Conservation (phyloP, 2,113 vertebrate genomes). For the Nestor notabilis region DNA sequence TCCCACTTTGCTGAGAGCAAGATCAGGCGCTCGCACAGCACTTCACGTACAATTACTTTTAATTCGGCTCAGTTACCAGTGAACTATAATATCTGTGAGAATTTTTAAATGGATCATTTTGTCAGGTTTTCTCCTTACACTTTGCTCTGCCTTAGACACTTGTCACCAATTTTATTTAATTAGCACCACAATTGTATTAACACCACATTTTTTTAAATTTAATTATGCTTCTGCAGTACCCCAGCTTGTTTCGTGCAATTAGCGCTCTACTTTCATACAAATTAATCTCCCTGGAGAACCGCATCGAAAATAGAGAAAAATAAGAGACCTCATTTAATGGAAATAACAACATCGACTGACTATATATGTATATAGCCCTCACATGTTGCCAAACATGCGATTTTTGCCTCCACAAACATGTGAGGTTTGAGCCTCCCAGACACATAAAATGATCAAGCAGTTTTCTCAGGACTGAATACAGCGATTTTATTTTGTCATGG, state of each 20-base stretch:
- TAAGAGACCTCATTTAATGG: slow-evolving; percentile 63
- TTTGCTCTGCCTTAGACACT: slow-evolving; percentile 65
- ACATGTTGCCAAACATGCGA: slow-evolving; percentile 31
- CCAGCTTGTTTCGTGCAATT: slow-evolving; percentile 74
- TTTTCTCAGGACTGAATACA: background rate
- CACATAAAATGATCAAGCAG: background rate
- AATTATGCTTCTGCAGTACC: slow-evolving; percentile 65
- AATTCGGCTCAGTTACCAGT: slow-evolving; percentile 32
- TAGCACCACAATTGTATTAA: slow-evolving; percentile 72
- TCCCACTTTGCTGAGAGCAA: slow-evolving; percentile 38
- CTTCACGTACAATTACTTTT: slow-evolving; percentile 50
- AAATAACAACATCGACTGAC: slow-evolving; percentile 47
- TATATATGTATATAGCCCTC: slow-evolving; percentile 25
- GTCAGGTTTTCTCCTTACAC: slow-evolving; percentile 62
- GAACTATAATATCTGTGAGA: slow-evolving; percentile 41
- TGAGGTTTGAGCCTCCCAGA: background rate
- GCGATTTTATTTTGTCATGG: background rate
- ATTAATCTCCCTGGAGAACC: slow-evolving; percentile 72
- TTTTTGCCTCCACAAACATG: too few relatives aligned
- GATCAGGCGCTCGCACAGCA: background rate
- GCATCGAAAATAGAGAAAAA: slow-evolving; percentile 40
- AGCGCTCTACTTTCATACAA: slow-evolving; percentile 63
- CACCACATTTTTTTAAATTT: slow-evolving; percentile 64
- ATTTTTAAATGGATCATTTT: slow-evolving; percentile 61
- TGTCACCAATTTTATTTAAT: slow-evolving; percentile 75